Conservation (phyloP, 2,797 vertebrate genomes). For the Dallia pectoralis region DNA sequence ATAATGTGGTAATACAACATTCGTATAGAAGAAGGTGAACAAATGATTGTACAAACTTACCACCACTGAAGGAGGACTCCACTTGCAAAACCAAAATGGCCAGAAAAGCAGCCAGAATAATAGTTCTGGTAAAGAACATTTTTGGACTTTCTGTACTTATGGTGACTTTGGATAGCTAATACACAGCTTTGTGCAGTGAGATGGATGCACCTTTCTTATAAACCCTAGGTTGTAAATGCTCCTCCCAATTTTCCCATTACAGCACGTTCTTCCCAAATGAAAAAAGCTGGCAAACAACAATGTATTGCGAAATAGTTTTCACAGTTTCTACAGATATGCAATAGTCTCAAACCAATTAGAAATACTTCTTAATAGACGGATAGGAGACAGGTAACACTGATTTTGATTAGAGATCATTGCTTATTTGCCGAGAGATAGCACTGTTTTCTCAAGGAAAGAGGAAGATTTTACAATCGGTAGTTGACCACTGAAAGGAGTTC, state of each 20-base stretch:
- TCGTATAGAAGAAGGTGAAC: not conserved
- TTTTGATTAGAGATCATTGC: too few relatives aligned
- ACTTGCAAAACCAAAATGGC: constrained; percentile 24
- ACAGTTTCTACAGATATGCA: not conserved
- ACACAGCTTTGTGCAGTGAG: not conserved
- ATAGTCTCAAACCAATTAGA: not conserved
- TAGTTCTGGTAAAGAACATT: constrained; percentile 32
- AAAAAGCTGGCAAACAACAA: not conserved
- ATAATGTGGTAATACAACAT: not conserved
- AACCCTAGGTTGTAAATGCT: not conserved
- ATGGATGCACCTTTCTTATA: constrained; percentile 9
- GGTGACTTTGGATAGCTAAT: not conserved
- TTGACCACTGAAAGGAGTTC: not conserved
- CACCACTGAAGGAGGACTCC: constrained; percentile 40
- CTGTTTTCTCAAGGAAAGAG: not conserved
- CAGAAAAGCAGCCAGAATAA: constrained; percentile 34
- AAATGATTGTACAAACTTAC: constrained; percentile 27
- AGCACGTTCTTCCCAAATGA: not conserved
- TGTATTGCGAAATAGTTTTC: not conserved
- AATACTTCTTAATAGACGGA: not conserved
- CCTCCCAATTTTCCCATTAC: not conserved
- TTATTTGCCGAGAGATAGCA: not conserved
- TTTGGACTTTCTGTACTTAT: not conserved
- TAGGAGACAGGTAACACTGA: not conserved
- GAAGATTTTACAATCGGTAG: not conserved